Percentiles rank a stretch among this genome's conserved stretches.
Conservation (phyloP, 2,113 vertebrate genomes). For the Myiozetetes cayanensis region DNA sequence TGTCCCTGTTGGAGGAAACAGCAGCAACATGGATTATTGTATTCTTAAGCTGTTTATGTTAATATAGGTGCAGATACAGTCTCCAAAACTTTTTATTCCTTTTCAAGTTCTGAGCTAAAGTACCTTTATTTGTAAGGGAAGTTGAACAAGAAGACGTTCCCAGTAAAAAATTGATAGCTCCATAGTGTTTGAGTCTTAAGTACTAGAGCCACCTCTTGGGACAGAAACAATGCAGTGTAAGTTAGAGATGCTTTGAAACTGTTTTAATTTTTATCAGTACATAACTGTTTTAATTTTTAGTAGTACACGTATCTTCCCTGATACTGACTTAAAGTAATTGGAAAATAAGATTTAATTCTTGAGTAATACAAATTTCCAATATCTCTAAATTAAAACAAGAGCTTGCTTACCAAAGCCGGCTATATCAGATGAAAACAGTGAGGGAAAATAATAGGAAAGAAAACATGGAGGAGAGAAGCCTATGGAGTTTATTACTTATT, state of each 20-base stretch:
- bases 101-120: neutral
- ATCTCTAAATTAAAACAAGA: neutral
- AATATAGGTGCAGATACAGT: neutral
- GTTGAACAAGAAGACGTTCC: neutral
- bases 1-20: neutral
- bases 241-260: neutral
- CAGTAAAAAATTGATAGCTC: neutral
- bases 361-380: neutral
- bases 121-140: neutral
- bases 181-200: neutral
- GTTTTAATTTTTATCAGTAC: neutral
- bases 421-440: neutral
- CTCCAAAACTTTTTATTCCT: neutral
- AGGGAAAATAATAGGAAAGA: neutral
- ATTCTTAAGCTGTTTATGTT: neutral
- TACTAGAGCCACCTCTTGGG: neutral
- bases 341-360: neutral
- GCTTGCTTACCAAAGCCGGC: neutral
- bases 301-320: neutral
- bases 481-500: neutral
- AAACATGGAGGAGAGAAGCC: neutral
- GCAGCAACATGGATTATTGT: neutral
- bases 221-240: neutral
- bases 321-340: neutral
- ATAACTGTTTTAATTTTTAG: neutral